phyloP scores from a whole-genome alignment of 2,113 vertebrate genomes.

The Camelus bactrianus region DNA sequence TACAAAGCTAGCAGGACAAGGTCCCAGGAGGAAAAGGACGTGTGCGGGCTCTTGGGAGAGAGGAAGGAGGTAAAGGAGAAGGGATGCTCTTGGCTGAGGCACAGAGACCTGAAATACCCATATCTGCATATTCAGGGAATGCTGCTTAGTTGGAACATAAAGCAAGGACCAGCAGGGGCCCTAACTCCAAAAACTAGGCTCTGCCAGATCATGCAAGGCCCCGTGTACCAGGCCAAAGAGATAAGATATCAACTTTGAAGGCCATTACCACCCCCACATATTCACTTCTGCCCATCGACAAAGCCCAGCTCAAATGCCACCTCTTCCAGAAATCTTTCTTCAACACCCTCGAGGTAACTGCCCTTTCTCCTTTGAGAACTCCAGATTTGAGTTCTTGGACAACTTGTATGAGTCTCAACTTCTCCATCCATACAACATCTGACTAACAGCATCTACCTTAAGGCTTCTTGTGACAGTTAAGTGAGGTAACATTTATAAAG shows the following conservation, averaged over 20 bases:
- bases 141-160: background rate
- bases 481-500: slow-evolving; percentile 12
- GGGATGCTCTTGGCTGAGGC: background rate
- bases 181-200: background rate
- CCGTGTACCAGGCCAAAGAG: background rate
- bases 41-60: background rate
- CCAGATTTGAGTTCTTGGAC: background rate
- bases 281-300: background rate
- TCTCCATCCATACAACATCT: background rate
- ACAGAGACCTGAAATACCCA: background rate
- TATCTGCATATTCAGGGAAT: background rate
- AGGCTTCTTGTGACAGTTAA: slow-evolving; percentile 1
- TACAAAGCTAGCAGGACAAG: background rate
- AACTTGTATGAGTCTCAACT: slow-evolving; percentile 18
- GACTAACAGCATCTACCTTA: background rate
- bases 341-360: background rate
- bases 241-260: background rate
- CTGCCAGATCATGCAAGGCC: background rate
- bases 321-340: slow-evolving; percentile 1
- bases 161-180: background rate
- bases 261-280: background rate
- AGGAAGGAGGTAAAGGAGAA: background rate
- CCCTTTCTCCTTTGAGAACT: background rate
- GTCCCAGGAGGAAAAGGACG: background rate
- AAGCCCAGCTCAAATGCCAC: background rate